Percentiles rank a stretch among this genome's conserved stretches.
Conservation (phyloP, 1,140 invertebrate genomes). For the Trichomalopsis sarcophagae region DNA sequence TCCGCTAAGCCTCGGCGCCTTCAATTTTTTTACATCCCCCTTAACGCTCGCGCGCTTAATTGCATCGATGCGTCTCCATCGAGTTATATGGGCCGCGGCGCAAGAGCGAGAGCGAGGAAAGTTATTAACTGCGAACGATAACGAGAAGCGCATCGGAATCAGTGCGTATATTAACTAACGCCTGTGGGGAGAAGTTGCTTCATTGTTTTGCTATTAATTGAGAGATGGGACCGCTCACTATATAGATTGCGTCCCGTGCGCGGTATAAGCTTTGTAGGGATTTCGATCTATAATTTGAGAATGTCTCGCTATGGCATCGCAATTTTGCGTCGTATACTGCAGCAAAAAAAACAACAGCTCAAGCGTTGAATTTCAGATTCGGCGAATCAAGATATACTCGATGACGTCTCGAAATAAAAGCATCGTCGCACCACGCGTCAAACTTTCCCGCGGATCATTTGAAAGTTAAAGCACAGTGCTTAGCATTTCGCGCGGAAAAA, state of each 20-base stretch:
- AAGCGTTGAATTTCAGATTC: background rate
- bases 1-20: background rate
- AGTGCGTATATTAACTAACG: background rate
- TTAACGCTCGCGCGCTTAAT: background rate
- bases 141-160: constrained; percentile 13
- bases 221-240: background rate
- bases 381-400: background rate
- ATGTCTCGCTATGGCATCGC: too few relatives aligned
- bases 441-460: constrained; percentile 14
- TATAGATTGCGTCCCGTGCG: background rate
- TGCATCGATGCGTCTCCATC: background rate
- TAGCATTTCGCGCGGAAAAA: constrained; percentile 17
- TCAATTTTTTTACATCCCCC: background rate
- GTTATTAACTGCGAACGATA: constrained; percentile 25
- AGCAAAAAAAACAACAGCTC: background rate
- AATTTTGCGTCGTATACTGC: too few relatives aligned
- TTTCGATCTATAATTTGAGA: background rate
- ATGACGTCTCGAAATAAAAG: background rate
- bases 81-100: background rate
- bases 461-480: constrained; percentile 25
- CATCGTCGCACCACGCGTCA: background rate
- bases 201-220: constrained; percentile 29
- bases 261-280: background rate
- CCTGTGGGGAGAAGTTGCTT: background rate
- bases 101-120: background rate